Conservation (phyloP, 2,113 vertebrate species). For the Parus major region DNA sequence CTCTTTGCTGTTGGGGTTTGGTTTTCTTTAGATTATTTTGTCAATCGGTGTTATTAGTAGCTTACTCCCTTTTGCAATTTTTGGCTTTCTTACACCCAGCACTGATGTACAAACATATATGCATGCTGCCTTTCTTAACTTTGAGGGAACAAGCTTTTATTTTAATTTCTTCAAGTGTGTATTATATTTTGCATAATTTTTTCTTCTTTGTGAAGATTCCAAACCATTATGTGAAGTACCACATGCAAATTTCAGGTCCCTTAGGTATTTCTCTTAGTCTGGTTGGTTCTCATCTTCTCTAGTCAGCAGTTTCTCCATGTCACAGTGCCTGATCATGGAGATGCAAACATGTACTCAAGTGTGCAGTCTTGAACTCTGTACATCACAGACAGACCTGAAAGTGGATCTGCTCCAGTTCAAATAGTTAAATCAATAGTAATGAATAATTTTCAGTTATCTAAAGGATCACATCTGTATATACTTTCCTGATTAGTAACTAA, state of each 20-base stretch:
- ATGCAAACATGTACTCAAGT: neutral
- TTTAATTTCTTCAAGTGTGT: neutral
- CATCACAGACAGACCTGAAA: neutral
- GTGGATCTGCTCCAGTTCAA: neutral
- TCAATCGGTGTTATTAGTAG: neutral
- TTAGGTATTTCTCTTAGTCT: neutral
- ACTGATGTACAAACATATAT: neutral
- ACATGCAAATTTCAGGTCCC: neutral
- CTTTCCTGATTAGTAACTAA: neutral
- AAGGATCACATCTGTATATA: neutral
- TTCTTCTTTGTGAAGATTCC: conserved; percentile 1
- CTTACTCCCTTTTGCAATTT: neutral
- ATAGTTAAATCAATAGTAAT: neutral
- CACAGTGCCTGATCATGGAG: neutral
- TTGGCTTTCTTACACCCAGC: neutral
- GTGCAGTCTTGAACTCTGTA: neutral
- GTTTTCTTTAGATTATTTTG: neutral
- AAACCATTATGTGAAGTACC: neutral
- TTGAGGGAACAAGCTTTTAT: neutral
- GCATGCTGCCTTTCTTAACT: neutral
- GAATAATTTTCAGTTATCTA: neutral
- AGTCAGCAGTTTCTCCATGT: neutral
- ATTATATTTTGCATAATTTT: neutral
- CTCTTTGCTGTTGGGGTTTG: neutral
- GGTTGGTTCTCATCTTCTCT: neutral